Base-by-base conservation (phyloP, 1,140 invertebrate species). In the Elysia chlorotica region DNA sequence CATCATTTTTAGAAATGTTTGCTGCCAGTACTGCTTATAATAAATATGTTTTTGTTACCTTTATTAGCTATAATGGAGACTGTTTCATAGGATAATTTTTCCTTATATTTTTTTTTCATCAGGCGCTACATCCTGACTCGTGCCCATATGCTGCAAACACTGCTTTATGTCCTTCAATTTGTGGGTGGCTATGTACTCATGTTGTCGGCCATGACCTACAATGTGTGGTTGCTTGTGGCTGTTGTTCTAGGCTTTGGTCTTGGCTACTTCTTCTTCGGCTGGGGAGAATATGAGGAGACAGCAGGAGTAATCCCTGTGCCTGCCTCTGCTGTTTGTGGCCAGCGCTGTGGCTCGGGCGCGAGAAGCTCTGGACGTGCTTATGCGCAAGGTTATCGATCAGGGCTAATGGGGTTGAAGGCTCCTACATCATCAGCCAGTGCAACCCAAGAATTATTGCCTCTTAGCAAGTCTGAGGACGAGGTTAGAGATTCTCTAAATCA, bases 131-230 rank as follows among this genome's bases (percentile, higher is more conserved):
- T 82, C 19, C 73, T 77, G 38, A 83, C 74, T 33, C 77, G 77
- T 36, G 78, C 79, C 37, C 83, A 83, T 59, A 10, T 80, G 30
- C 28, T 86, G 31, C 83, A 87, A 75, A 83, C 85, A 2, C n/a
- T 85, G 0, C 66, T 87, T 21, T 82, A 87, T 68, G 41, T 81
- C 23, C 41, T 83, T 23, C 84, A 87, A 74, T 80, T 85, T 37
- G 25, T 78, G 0, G 73, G 78, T 41, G 82, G 83, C 33, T 86
- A 87, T 74, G 14, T 83, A 5, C 74, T 86, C 14, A 87, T 87
- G 86, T 73, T 87, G 37, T 75, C 81, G 10, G 79, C 83, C 2
- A 87, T 87, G 86, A 83, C 82, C 2, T 85, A 78, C 71, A 86
- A 86, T 72, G 78, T 79, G 1, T 87, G 84, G 83, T 68, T 85